Evolutionary conservation across 1,140 invertebrate genomes (phyloP), one percentile per base, ranked within the genome.

Genomic region (Drosophila micromelanica): DNA sequence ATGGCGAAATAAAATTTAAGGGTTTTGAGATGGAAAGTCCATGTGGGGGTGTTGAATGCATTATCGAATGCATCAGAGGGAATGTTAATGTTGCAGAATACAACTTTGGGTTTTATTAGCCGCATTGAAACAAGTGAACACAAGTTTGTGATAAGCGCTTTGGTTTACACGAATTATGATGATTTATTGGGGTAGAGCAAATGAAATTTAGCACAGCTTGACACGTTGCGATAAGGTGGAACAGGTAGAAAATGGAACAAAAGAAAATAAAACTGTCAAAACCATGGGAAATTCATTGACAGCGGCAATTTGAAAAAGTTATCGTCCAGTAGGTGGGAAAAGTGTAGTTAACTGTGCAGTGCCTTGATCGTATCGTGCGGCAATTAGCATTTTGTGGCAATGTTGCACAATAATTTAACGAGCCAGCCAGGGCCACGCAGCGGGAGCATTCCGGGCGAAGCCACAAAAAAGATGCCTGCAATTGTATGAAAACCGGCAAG

Each of bases 371-470:
- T 84, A 89, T 89, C 80, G 76, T 72, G 76, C 61, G 84, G 84
- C 84, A 89, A 89, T 89, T 89, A 89, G 85, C 84, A 89, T 89
- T 87, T 84, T 84, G 84, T 80, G 80, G 84, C 84, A 90, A 89
- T 89, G 76, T 79, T 77, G 79, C 79, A 89, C 80, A 89, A 89
- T 89, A 89, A 89, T 84, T 84, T 74, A 80, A 79, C 78, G 62
- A 80, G 45, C 23, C 20, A 30, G 45, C 35, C 45, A 46, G 60
- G 30, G 27, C 35, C 20, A 30, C 72, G 54, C 57, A 71, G 76
- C 38, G 37, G 64, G 73, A 35, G 57, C 59, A 40, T 48, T 40
- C 54, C 62, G 43, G 56, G 61, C 11, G 46, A 54, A 76, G 43
- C 55, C 69, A 52, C 37, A 76, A 59, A 67, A 84, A 79, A 80